phyloP scores from a whole-genome alignment of 2,113 vertebrate genomes.

The Sapayoa aenigma region DNA sequence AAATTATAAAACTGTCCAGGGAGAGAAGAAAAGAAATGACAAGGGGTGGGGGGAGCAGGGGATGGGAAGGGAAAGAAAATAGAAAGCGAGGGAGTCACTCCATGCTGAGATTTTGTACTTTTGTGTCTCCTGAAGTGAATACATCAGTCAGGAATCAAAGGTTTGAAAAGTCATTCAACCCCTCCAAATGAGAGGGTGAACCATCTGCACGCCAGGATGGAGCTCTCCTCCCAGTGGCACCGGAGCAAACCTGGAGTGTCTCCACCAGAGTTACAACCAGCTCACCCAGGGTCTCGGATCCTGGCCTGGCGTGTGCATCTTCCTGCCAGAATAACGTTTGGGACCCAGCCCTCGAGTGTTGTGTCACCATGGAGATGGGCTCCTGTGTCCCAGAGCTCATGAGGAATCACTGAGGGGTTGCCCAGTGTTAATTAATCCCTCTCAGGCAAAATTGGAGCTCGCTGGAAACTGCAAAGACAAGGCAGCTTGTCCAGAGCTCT shows the following conservation, averaged over 20 bases:
- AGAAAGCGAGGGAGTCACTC: conserved; percentile 41
- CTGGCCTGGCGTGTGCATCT: neutral
- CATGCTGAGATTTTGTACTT: conserved; percentile 70
- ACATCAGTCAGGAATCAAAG: conserved; percentile 60
- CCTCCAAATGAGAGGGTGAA: conserved; percentile 10
- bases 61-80: neutral
- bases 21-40: conserved; percentile 47
- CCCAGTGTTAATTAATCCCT: conserved; percentile 22
- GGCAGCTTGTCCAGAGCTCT: neutral
- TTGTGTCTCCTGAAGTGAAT: conserved; percentile 58
- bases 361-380: neutral
- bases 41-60: neutral
- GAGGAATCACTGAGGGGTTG: neutral
- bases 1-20: conserved; percentile 62
- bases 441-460: neutral
- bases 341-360: neutral
- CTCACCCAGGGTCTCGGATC: neutral
- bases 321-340: neutral
- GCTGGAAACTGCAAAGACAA: neutral
- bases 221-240: neutral
- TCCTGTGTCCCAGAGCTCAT: neutral
- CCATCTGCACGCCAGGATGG: conserved; percentile 15
- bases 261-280: neutral
- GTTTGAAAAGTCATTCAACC: conserved; percentile 63
- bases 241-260: neutral